A percentile compares a stretch with the other conserved stretches of the same genome.
These are phyloP conservation scores for Montipora capitata DNA, from an alignment of 92 coral and sea anemone species.

Conservation along the genomic window DNA sequence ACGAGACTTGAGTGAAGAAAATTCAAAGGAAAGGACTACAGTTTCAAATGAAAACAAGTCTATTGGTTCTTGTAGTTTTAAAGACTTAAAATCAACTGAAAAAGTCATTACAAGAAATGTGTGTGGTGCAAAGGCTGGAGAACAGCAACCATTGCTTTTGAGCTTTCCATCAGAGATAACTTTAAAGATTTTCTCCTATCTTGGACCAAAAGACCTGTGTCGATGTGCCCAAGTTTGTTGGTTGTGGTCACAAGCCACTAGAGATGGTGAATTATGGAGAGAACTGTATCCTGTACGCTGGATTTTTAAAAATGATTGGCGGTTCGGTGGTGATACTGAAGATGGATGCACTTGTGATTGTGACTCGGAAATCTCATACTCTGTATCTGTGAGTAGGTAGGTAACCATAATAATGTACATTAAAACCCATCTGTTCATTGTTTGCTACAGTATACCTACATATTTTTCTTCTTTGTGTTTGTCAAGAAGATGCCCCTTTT, in stretches of 20 bases:
- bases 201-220: conserved; percentile 94
- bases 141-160: conserved; percentile 62
- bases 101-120: background rate
- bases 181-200: conserved; percentile 86
- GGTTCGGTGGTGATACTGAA: conserved; percentile 78
- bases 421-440: too few relatives aligned
- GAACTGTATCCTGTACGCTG: conserved; percentile 95
- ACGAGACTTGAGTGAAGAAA: background rate
- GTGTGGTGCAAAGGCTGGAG: background rate
- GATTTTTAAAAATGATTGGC: conserved; percentile 95
- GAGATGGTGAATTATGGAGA: conserved; percentile 92
- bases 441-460: too few relatives aligned
- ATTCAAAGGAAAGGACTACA: conserved; percentile 26
- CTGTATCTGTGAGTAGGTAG: conserved; percentile 50
- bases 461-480: too few relatives aligned
- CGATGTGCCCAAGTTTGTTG: conserved; percentile 86
- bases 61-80: background rate
- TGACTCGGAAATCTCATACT: conserved; percentile 52
- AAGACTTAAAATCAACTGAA: background rate
- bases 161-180: conserved; percentile 86
- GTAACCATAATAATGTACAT: background rate
- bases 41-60: background rate
- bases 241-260: conserved; percentile 87
- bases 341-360: conserved; percentile 83
- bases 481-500: too few relatives aligned